Conservation (phyloP, 2,888 invertebrate genomes). For the Laspeyria flexula region DNA sequence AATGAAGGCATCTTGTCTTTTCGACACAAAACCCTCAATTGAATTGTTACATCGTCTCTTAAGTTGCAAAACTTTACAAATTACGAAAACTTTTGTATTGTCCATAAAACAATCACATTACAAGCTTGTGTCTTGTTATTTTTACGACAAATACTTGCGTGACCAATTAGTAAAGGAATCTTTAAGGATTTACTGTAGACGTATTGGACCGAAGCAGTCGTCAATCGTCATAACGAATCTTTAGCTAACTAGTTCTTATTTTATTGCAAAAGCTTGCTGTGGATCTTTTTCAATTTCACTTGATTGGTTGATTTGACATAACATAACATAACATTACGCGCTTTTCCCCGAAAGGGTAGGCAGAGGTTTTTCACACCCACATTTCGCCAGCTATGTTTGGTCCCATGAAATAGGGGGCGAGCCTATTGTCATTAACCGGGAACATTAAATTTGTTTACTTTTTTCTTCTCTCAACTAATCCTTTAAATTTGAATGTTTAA, state of each 20-base stretch:
- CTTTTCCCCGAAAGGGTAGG: too few relatives aligned
- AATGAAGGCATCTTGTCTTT: constrained; percentile 6
- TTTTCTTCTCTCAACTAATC: too few relatives aligned
- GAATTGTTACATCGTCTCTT: constrained; percentile 24
- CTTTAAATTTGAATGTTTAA: too few relatives aligned
- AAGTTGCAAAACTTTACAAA: constrained; percentile 6
- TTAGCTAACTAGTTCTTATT: neutral
- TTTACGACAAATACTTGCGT: constrained; percentile 27
- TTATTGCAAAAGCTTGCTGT: neutral
- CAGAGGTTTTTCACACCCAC: too few relatives aligned
- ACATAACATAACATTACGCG: too few relatives aligned
- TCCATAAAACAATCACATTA: constrained; percentile 33
- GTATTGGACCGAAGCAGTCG: constrained; percentile 14
- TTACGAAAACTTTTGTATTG: constrained; percentile 30
- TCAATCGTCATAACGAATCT: constrained; percentile 28
- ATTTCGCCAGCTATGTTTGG: too few relatives aligned
- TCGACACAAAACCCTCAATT: constrained; percentile 24
- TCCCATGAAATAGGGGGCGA: too few relatives aligned
- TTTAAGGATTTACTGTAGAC: constrained; percentile 18
- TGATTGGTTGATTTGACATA: too few relatives aligned
- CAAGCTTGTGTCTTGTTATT: constrained; percentile 20
- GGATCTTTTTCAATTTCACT: too few relatives aligned
- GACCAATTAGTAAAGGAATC: constrained; percentile 21
- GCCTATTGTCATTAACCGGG: too few relatives aligned
- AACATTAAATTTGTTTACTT: too few relatives aligned